Base-by-base conservation (phyloP, 2,888 invertebrate species). In the Drosophila percnosoma region DNA sequence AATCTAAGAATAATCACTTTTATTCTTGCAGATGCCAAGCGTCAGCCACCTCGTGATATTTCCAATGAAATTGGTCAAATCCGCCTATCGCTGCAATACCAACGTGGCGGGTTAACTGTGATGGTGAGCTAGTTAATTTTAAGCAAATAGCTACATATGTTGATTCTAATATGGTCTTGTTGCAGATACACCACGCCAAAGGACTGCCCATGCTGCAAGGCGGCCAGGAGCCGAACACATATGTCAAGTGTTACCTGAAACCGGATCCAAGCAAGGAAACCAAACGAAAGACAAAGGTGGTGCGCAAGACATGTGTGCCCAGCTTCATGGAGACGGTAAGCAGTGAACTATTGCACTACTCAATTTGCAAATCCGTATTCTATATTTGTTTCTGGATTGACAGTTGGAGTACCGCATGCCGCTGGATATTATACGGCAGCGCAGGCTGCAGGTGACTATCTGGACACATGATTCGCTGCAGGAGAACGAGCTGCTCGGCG, bases 281-380 rank as follows among this genome's bases (percentile, higher is more conserved):
- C 21, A 99, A 99, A 93, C 95, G 98, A 60, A 99, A 99, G 94
- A 99, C 99, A 0, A 97, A 98, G 93, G 97, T 98, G 2, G 96
- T 98, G 2, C 96, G 96, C 87, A 96, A 97, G 81, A 98, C 97
- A 91, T 97, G 97, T 89, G 98, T 99, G 93, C 99, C 99, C 0
- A 98, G 98, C 24, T 99, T 98, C 93, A 99, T 99, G 97, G 98
- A 99, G 94, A 98, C 98, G 97, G 97, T 97, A 93, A 63, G 75
- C 2, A 63, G 73, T 2, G 4, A 10, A 13, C 10, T 8, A 8
- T 0, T 8, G 2, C 7, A 18, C 2, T 27, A 11, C n/a, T 18
- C 6, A 18, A 27, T 29, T 45, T 51, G 2, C 5, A 6, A 27
- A 36, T 31, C 0, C 1, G 1, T 33, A 29, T 13, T 42, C 10